Conservation (phyloP, 2,797 vertebrate genomes). For the Cryptoprocta ferox region DNA sequence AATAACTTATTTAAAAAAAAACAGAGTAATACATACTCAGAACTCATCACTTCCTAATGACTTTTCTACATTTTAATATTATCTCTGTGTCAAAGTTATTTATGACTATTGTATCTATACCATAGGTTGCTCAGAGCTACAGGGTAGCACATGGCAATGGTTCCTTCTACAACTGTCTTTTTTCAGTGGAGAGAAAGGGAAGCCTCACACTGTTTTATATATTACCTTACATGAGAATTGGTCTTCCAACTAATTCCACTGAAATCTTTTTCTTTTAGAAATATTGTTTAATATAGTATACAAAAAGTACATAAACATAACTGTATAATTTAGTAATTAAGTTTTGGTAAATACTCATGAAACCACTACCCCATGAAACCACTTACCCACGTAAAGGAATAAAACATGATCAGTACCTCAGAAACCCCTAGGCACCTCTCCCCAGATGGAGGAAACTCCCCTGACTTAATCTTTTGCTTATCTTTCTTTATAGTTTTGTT, state of each 20-base stretch:
- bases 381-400: background rate
- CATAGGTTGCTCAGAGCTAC: background rate
- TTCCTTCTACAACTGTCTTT: background rate
- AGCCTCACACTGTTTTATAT: background rate
- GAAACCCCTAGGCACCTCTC: background rate
- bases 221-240: background rate
- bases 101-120: rapidly evolving
- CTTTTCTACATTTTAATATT: background rate
- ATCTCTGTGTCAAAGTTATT: background rate
- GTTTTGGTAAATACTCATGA: background rate
- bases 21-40: background rate
- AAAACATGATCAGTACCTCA: background rate
- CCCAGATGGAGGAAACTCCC: background rate
- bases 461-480: background rate
- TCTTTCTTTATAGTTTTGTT: background rate
- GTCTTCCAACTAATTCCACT: background rate
- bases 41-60: background rate
- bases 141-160: rapidly evolving
- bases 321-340: background rate
- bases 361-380: background rate
- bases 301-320: background rate
- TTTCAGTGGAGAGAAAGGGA: background rate
- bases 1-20: background rate
- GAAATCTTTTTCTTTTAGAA: background rate
- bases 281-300: background rate